phyloP scores from a whole-genome alignment of 2,113 vertebrate genomes.

The Dipodomys merriami region DNA sequence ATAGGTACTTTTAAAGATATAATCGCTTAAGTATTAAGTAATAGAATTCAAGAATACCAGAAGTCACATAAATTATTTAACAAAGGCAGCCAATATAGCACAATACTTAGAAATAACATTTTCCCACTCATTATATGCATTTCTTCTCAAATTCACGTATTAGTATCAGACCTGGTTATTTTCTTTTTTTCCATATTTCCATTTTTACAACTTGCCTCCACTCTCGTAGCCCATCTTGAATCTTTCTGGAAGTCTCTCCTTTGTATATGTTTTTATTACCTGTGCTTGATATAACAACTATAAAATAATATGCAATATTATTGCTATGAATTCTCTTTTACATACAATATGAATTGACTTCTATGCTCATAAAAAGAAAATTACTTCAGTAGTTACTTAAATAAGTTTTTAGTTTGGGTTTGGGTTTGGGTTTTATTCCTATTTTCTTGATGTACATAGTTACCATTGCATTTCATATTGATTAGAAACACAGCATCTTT shows the following conservation, averaged over 20 bases:
- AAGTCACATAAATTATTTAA: constrained; percentile 5
- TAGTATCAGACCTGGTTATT: not conserved
- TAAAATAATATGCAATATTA: too few species aligned
- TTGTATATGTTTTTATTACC: not conserved
- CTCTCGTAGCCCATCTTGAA: not conserved
- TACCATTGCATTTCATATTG: constrained; percentile 14
- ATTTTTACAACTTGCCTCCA: not conserved
- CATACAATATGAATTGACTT: not conserved
- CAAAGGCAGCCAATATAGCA: not conserved
- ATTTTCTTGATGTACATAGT: constrained; percentile 9
- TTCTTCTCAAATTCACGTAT: constrained; percentile 20
- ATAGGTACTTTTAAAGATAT: not conserved
- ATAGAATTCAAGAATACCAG: not conserved
- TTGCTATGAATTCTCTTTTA: too few species aligned
- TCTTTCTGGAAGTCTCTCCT: not conserved
- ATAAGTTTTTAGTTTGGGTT: not conserved
- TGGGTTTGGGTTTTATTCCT: not conserved
- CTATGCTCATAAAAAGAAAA: not conserved
- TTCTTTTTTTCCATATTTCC: not conserved
- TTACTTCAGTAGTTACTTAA: constrained; percentile 3
- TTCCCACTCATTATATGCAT: not conserved
- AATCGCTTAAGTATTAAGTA: constrained; percentile 1
- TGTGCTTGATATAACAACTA: not conserved
- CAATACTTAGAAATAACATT: not conserved
- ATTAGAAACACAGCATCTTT: constrained; percentile 4